Base-by-base conservation (phyloP, 2,797 vertebrate species). In the Numenius phaeopus region DNA sequence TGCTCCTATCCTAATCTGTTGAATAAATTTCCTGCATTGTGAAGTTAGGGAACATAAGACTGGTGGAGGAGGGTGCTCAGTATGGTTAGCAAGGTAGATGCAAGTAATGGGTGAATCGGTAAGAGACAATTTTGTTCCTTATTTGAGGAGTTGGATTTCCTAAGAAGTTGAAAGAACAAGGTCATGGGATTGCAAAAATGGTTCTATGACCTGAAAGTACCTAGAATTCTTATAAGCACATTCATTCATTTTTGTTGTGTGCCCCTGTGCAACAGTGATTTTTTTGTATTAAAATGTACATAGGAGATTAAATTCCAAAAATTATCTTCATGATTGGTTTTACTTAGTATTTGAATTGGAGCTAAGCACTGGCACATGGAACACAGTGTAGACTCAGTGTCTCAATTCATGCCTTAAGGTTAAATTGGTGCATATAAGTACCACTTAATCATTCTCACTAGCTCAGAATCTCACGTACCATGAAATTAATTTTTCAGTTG, bases 401-500 rank as follows among this genome's bases (percentile, higher is more conserved):
- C 52, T 88, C 42, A 61, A 39, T 90, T 95, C 32, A 47, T 87
- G 39, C 47, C 73, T 83, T 94, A 75, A 77, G 55, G 59, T 95
- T 85, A 66, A 78, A 77, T 52, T 80, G 44, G 23, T 76, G 34
- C 49, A 29, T 76, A 2, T 72, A 94, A 79, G 71, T 92, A 85
- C 26, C 26, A 65, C 32, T 90, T 76, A 90, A 85, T 94, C 30
- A 87, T 92, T 95, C 95, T 90, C 90, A 46, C 54, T 83, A 40
- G 26, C 69, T 92, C 77, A 83, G 64, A 89, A 89, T 96, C 66
- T 88, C 90, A 84, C 3, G 1, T 88, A 90, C 89, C 86, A 95
- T 91, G 80, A 97, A 96, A 94, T 78, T 83, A 89, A 85, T 83
- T 96, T 97, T 91, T 96, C 83, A 94, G 58, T 65, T 94, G 55